Percentiles rank a stretch among this genome's conserved stretches.
phyloP scores from a whole-genome alignment of 2,888 invertebrate species.

The Elysia crispata region DNA sequence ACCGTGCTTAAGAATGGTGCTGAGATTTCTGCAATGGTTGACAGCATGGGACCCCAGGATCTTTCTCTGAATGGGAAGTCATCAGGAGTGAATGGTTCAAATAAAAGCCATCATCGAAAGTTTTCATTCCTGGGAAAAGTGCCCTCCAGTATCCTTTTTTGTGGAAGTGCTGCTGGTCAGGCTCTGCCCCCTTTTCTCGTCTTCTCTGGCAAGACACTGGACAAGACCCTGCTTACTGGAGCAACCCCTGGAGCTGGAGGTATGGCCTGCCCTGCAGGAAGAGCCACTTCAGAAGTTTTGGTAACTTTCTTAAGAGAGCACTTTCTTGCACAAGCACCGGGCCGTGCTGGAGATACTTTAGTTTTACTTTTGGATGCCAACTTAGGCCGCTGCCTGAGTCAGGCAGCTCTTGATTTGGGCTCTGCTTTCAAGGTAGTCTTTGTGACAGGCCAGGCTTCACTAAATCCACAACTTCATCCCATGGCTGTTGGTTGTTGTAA shows the following conservation, averaged over 20 bases:
- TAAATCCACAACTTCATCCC: conserved; percentile 47
- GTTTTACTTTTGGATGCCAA: conserved; percentile 43
- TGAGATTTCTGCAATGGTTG: background rate
- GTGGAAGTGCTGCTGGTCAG: conserved; percentile 50
- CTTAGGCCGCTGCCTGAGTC: conserved; percentile 44
- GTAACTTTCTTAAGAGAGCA: conserved; percentile 43
- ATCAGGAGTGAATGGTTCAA: conserved; percentile 30
- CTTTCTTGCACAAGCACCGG: conserved; percentile 47
- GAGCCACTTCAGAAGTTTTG: conserved; percentile 42
- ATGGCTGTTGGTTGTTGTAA: conserved; percentile 50
- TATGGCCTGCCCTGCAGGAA: conserved; percentile 33
- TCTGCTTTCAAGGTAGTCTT: conserved; percentile 48
- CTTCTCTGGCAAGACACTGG: conserved; percentile 45
- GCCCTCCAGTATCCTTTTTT: conserved; percentile 43
- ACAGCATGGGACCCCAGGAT: conserved; percentile 22
- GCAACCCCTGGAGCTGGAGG: conserved; percentile 47
- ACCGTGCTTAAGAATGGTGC: conserved; percentile 45
- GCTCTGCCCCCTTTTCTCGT: conserved; percentile 48
- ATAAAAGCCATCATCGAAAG: conserved; percentile 24
- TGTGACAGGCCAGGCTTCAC: conserved; percentile 44
- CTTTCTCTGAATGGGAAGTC: conserved; percentile 29
- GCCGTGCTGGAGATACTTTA: conserved; percentile 42
- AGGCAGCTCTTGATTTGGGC: conserved; percentile 44
- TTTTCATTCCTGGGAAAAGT: conserved; percentile 38
- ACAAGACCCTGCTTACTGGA: conserved; percentile 34